phyloP scores from a whole-genome alignment of 2,797 vertebrate genomes.

The Gallinago solitaria region DNA sequence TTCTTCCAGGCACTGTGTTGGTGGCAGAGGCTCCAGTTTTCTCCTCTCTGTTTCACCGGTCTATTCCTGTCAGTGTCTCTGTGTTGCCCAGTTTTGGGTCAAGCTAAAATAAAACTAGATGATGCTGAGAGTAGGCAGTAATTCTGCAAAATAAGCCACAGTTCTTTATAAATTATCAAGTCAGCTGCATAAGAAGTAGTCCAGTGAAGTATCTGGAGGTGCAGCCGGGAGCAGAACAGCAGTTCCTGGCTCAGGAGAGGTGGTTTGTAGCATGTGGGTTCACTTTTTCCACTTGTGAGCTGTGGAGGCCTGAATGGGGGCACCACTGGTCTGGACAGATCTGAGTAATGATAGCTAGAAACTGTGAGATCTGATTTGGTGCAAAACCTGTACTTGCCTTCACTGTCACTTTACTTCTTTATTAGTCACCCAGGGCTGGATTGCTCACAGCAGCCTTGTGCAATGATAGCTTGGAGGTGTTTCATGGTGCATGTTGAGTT shows the following conservation, averaged over 20 bases:
- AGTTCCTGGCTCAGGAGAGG: not conserved
- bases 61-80: not conserved
- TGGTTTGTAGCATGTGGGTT: not conserved
- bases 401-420: rapidly evolving
- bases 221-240: not conserved
- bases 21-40: not conserved
- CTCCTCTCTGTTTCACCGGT: not conserved
- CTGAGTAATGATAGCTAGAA: not conserved
- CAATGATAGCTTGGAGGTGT: not conserved
- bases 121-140: not conserved
- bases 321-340: not conserved
- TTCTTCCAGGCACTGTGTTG: not conserved
- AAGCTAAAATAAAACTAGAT: not conserved
- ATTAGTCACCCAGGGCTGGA: not conserved
- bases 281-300: constrained; percentile 12
- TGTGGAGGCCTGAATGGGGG: not conserved
- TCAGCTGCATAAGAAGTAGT: not conserved
- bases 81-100: not conserved
- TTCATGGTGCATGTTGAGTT: not conserved
- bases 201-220: not conserved
- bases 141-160: not conserved
- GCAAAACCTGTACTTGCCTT: rapidly evolving
- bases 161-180: not conserved
- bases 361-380: not conserved
- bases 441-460: not conserved